phyloP scores from a whole-genome alignment of 2,113 vertebrate genomes.

The Sinocyclocheilus anshuiensis region DNA sequence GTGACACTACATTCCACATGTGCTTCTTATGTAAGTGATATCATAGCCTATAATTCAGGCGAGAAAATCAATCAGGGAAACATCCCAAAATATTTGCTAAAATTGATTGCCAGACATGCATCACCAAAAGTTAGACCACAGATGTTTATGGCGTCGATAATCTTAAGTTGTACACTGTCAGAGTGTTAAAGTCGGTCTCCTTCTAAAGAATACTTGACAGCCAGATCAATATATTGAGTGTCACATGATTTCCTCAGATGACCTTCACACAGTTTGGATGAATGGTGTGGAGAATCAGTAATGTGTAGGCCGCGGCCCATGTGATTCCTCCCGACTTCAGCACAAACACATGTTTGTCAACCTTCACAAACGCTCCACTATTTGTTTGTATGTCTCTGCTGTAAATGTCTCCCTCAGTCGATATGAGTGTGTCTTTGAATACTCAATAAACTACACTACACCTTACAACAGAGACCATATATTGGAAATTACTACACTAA shows the following conservation, averaged over 20 bases:
- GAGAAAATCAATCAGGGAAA: not conserved
- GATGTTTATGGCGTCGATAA: constrained; percentile 4
- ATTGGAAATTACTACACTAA: no score
- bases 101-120: not conserved
- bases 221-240: constrained; percentile 63
- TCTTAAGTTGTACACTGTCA: not conserved
- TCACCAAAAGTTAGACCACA: not conserved
- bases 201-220: constrained; percentile 50
- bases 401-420: constrained; percentile 13
- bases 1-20: not conserved
- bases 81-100: not conserved
- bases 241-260: constrained; percentile 62
- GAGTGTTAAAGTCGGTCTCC: constrained; percentile 7
- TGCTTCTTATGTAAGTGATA: not conserved
- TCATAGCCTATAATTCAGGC: not conserved
- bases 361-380: constrained; percentile 54
- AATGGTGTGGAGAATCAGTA: constrained; percentile 41
- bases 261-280: constrained; percentile 56
- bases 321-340: constrained; percentile 32
- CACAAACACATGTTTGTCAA: constrained; percentile 50
- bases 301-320: constrained; percentile 30
- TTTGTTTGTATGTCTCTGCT: constrained; percentile 7
- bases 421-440: constrained; percentile 52
- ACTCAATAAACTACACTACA: constrained; percentile 54
- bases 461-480: not conserved